phyloP scores from a whole-genome alignment of 2,113 vertebrate genomes.

The Abramis brama region DNA sequence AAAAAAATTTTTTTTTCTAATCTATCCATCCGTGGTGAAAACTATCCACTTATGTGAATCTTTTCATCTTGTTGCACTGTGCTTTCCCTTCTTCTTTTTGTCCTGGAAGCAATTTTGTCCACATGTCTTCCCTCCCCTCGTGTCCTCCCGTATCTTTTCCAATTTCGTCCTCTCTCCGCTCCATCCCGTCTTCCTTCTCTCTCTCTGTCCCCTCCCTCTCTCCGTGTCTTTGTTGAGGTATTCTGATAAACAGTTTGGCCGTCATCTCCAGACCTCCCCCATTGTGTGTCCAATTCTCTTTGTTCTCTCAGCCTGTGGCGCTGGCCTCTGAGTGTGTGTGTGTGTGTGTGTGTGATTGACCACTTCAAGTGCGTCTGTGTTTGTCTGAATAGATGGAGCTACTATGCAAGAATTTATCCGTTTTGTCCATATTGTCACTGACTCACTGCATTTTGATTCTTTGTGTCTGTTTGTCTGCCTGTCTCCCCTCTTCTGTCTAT shows the following conservation, averaged over 20 bases:
- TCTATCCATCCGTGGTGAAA: conserved; percentile 1
- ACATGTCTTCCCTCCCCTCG: neutral
- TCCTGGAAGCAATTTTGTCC: conserved; percentile 1
- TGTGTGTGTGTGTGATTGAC: conserved; percentile 49
- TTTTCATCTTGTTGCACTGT: conserved; percentile 25
- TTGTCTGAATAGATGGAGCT: conserved; percentile 39
- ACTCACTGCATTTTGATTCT: conserved; percentile 15
- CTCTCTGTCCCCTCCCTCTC: conserved; percentile 33
- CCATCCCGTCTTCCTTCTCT: neutral
- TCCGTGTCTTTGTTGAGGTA: conserved; percentile 41
- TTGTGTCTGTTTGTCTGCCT: conserved; percentile 16
- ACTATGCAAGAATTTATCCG: conserved; percentile 36
- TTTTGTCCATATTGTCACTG: conserved; percentile 3
- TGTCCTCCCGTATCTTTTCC: conserved; percentile 17
- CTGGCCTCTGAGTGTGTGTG: conserved; percentile 13
- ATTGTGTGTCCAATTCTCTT: conserved; percentile 52
- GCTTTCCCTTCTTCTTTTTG: conserved; percentile 16
- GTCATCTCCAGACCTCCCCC: conserved; percentile 43
- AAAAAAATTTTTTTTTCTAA: conserved; percentile 36
- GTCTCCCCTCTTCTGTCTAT: too few relatives aligned
- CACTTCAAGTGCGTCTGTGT: conserved; percentile 41
- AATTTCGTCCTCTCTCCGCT: conserved; percentile 18
- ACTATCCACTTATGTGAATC: conserved; percentile 12
- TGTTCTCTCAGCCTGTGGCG: conserved; percentile 47
- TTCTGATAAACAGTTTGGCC: conserved; percentile 40